phyloP scores from a whole-genome alignment of 2,888 invertebrate genomes.

The Unio pictorum region DNA sequence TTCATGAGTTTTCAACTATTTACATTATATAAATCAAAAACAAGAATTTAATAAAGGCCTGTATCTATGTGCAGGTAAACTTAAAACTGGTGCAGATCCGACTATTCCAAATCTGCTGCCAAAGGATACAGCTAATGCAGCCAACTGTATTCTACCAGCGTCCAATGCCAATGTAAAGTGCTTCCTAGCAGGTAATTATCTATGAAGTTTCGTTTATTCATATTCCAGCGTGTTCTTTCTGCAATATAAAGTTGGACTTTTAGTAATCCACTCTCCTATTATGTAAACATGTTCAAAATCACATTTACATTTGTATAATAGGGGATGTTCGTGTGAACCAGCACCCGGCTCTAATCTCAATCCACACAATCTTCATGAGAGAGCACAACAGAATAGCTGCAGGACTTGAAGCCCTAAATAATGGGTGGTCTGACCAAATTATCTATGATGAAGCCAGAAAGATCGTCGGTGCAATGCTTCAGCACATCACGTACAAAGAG shows the following conservation, averaged over 20 bases:
- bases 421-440: constrained; percentile 1
- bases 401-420: constrained; percentile 78
- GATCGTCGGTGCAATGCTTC: constrained; percentile 5
- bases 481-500: constrained; percentile 67
- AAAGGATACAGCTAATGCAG: constrained; percentile 8
- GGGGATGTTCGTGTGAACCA: constrained; percentile 90
- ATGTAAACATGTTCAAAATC: neutral
- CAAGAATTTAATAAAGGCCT: no score
- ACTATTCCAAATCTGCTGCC: constrained; percentile 9
- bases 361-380: constrained; percentile 81
- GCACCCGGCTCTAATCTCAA: constrained; percentile 86
- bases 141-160: constrained; percentile 12
- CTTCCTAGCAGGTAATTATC: constrained; percentile 14
- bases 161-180: constrained; percentile 14
- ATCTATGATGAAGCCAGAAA: constrained; percentile 6
- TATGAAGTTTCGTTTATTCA: neutral
- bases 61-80: neutral
- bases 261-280: no score
- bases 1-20: no score
- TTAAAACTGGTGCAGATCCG: neutral
- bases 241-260: no score
- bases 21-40: no score
- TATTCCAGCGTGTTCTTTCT: no score
- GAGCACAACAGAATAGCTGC: constrained; percentile 91
- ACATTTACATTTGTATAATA: constrained; percentile 44